These are phyloP conservation scores for Toxostoma redivivum DNA, from an alignment of 2,113 vertebrate species.

Conservation along the genomic window DNA sequence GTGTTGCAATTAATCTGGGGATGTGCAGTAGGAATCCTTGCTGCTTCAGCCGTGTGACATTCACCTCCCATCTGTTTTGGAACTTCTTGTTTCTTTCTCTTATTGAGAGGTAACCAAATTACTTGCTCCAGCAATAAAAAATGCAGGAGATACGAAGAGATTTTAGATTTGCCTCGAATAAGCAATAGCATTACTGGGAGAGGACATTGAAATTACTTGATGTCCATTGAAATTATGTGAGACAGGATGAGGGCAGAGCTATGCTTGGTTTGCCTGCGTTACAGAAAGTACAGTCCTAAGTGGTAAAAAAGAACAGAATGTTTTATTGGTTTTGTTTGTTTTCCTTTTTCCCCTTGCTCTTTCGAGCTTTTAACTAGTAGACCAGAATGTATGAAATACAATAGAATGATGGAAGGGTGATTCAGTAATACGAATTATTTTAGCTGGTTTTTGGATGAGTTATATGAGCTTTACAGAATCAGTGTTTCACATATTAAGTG, in stretches of 20 bases:
- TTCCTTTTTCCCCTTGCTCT: neutral
- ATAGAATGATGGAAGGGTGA: neutral
- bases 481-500: slow-evolving; percentile 40
- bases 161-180: neutral
- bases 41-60: neutral
- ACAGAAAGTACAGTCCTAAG: neutral
- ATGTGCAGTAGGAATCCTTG: fast-evolving
- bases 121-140: neutral
- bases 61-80: neutral
- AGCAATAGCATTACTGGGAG: neutral
- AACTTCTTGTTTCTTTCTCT: neutral
- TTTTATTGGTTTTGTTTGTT: neutral
- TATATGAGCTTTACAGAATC: neutral
- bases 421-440: neutral
- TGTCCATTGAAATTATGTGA: fast-evolving
- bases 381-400: neutral
- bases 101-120: neutral
- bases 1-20: neutral
- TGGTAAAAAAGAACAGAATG: neutral
- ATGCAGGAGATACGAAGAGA: fast-evolving
- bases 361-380: neutral
- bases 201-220: fast-evolving
- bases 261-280: neutral
- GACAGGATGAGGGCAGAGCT: neutral
- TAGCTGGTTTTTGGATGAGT: neutral